Evolutionary conservation across 2,797 vertebrate genomes (phyloP), one percentile per base, ranked within the genome.

Genomic region (Tangara arthus): DNA sequence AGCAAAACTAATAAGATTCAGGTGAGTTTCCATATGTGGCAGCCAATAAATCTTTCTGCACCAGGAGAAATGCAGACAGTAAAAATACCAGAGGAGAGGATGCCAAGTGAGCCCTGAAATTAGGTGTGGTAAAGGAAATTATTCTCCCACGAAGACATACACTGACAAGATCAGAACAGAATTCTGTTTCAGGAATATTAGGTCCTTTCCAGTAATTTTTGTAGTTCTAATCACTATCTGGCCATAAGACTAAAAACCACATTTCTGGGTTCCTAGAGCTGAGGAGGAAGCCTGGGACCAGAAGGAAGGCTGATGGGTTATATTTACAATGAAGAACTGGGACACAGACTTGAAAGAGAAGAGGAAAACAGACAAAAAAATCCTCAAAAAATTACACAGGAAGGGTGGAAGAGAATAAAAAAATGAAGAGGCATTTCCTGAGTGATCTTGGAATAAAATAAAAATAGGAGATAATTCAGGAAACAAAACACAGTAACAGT

Each of bases 91-190:
- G 21, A 41, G 39, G 89, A 81, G 24, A 86, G 37, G 37, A 94
- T 42, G 18, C 47, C 91, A 90, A 91, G 60, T 10, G 20, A 95
- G 75, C 53, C 79, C 53, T 91, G 89, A 88, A 88, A 91, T 95
- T 27, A 85, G 11, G n/a, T 26, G 68, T 28, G 79, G 39, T 66
- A 77, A 82, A 73, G 35, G 49, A 89, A 91, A 82, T 32, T 0
- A 49, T 73, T 73, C 68, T 73, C 47, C 24, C 55, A 77, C 1
- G 3, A 76, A 82, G 53, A 73, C 11, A 69, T 12, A 59, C 1
- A 1, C 8, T 56, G 24, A 85, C 52, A 55, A 90, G 69, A 72
- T 44, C 35, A 59, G 50, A 87, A 32, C 23, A 85, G 21, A 77
- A 70, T 20, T 80, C 35, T 57, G 21, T 28, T 73, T 56, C 80